These are phyloP conservation scores for Urosaurus nigricauda DNA, from an alignment of 2,797 vertebrate genomes.

Conservation along the genomic window DNA sequence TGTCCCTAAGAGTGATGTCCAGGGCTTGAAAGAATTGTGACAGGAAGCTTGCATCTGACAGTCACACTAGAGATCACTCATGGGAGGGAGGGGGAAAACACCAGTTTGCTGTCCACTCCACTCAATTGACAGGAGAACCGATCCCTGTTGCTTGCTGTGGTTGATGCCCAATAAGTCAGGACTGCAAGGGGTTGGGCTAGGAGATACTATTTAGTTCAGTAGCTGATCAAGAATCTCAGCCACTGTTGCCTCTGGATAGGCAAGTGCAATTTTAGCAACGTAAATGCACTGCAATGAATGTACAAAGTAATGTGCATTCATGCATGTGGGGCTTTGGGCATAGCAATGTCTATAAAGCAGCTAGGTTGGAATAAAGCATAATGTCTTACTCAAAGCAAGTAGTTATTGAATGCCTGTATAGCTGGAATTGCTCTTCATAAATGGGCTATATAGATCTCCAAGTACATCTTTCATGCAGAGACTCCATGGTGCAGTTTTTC, in stretches of 20 bases:
- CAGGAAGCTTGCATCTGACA: background rate
- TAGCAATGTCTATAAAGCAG: background rate
- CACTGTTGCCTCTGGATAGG: conserved; percentile 2
- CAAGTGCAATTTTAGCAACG: conserved; percentile 27
- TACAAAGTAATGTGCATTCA: background rate
- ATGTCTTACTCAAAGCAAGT: background rate
- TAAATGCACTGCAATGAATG: background rate
- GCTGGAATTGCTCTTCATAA: background rate
- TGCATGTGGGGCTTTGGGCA: accelerated
- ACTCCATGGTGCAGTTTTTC: background rate
- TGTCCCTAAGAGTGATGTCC: no score
- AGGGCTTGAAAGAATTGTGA: no score
- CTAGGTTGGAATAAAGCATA: conserved; percentile 29
- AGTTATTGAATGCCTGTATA: background rate
- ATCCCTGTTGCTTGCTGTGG: no score
- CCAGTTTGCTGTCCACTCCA: conserved; percentile 17
- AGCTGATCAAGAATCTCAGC: no score
- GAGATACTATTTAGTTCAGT: no score
- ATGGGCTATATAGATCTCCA: background rate
- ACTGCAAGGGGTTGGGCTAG: no score
- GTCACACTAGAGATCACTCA: conserved; percentile 20
- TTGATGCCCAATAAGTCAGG: no score
- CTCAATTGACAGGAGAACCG: background rate
- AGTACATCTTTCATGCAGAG: background rate
- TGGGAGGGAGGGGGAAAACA: conserved; percentile 9